Conservation (phyloP, 1,140 invertebrate genomes). For the Pogonomyrmex californicus region DNA sequence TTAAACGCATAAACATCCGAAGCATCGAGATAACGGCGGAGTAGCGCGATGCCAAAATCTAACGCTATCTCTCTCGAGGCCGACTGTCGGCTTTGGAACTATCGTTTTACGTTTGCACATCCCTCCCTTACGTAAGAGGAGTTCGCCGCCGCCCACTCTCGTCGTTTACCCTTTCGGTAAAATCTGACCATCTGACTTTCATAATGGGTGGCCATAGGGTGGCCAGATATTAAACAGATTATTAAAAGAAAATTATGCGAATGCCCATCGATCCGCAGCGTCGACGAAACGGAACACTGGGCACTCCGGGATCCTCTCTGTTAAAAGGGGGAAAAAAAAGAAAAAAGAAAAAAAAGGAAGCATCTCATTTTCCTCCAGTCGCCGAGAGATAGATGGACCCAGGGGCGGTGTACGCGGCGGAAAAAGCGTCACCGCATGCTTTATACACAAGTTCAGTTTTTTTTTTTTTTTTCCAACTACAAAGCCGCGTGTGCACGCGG, state of each 20-base stretch:
- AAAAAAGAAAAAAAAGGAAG: too few relatives aligned
- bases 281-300: neutral
- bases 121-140: neutral
- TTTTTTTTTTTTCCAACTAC: conserved; percentile 46
- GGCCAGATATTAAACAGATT: neutral
- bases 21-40: neutral
- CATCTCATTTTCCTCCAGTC: neutral
- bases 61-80: neutral
- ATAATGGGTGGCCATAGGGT: neutral
- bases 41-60: neutral
- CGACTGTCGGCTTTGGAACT: neutral
- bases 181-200: neutral
- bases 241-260: conserved; percentile 36
- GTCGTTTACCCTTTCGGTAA: conserved; percentile 33
- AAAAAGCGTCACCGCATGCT: conserved; percentile 40
- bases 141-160: neutral
- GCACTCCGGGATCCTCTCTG: too few relatives aligned
- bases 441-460: neutral
- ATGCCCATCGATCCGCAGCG: neutral
- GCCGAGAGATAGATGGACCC: neutral
- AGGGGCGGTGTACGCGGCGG: neutral
- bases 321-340: neutral
- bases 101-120: neutral
- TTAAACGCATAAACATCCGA: neutral
- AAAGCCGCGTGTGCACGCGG: conserved; percentile 17